Evolutionary conservation across 2,113 vertebrate genomes (phyloP).

Genomic region (Mobula birostris): DNA sequence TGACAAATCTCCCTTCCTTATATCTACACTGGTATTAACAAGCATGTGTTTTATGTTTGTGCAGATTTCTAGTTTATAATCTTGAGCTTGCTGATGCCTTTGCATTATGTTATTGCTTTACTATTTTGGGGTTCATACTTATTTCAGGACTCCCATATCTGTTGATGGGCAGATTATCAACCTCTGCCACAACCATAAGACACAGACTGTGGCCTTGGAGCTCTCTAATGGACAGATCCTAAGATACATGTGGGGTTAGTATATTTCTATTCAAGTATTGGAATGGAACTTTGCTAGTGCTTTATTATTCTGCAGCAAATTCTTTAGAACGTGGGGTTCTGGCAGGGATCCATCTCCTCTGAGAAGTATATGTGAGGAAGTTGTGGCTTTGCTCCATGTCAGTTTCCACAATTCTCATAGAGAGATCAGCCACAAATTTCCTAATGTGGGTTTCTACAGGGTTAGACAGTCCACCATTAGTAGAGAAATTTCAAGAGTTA

Average conservation of each 20-base stretch:
- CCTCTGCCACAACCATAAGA: slow-evolving; percentile 60
- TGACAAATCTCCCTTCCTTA: background rate
- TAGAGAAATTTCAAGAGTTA: background rate
- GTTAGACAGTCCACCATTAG: background rate
- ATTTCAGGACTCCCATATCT: slow-evolving; percentile 57
- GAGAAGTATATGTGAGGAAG: too few species aligned
- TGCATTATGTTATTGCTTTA: background rate
- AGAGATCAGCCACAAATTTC: background rate
- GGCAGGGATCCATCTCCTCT: background rate
- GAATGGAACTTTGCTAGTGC: background rate
- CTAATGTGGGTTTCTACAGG: background rate
- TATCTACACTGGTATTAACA: background rate
- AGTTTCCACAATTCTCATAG: background rate
- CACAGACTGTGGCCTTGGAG: slow-evolving; percentile 68
- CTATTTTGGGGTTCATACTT: slow-evolving; percentile 14
- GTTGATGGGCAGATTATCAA: slow-evolving; percentile 72
- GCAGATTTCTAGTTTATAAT: background rate
- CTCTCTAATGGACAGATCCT: slow-evolving; percentile 68
- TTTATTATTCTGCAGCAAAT: background rate
- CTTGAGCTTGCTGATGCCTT: background rate
- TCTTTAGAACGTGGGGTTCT: background rate
- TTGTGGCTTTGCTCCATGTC: background rate
- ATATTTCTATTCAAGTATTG: slow-evolving; percentile 11
- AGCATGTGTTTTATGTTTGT: background rate
- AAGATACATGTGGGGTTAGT: slow-evolving; percentile 77